A percentile compares a stretch with the other conserved stretches of the same genome.
These are phyloP conservation scores for Automeris io DNA, from an alignment of 2,888 invertebrate species.

Conservation along the genomic window DNA sequence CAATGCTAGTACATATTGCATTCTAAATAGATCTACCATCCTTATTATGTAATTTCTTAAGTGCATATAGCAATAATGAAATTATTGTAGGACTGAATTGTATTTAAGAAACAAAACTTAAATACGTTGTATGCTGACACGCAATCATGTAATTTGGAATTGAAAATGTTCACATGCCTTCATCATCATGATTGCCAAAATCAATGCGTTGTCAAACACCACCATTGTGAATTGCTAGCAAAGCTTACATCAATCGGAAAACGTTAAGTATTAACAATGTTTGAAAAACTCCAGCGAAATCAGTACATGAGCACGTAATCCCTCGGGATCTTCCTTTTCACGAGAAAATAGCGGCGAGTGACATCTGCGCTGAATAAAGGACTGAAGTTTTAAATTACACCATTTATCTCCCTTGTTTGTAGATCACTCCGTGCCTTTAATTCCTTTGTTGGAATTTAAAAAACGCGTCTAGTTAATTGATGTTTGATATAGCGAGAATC, in stretches of 20 bases:
- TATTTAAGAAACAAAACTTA: too few species aligned
- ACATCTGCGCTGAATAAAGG: conserved; percentile 52
- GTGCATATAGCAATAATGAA: too few species aligned
- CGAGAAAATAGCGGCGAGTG: conserved; percentile 36
- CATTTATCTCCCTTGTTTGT: conserved; percentile 45
- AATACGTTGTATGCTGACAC: too few species aligned
- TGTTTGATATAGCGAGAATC: conserved; percentile 4
- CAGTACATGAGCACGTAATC: conserved; percentile 27
- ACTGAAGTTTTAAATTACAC: conserved; percentile 55
- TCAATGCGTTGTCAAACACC: conserved; percentile 3
- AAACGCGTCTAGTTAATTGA: conserved; percentile 44
- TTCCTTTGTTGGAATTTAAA: conserved; percentile 49
- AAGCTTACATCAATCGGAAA: conserved; percentile 2
- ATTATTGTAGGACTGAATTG: too few species aligned
- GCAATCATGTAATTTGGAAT: background rate
- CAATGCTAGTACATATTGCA: too few species aligned
- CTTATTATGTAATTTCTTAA: too few species aligned
- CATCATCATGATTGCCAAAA: background rate
- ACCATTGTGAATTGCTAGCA: conserved; percentile 3
- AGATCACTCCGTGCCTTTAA: conserved; percentile 34
- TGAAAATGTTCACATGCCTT: conserved; percentile 1
- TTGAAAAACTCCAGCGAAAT: conserved; percentile 23
- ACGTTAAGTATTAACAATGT: conserved; percentile 5
- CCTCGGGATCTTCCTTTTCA: conserved; percentile 19
- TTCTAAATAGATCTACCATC: too few species aligned